phyloP scores from a whole-genome alignment of 1,140 invertebrate species.

The Trichonephila clavipes region DNA sequence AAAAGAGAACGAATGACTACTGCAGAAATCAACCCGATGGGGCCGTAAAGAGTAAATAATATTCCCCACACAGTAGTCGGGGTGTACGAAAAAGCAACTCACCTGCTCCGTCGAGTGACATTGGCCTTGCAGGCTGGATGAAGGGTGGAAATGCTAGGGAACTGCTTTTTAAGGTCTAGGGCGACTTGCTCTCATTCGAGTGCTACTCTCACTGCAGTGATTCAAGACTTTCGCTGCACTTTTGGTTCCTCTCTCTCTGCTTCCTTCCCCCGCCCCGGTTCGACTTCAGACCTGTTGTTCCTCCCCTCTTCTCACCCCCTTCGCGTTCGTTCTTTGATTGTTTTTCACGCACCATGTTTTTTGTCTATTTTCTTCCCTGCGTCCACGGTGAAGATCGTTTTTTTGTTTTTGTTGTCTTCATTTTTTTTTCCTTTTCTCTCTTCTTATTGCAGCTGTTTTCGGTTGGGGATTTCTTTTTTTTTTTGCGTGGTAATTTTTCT shows the following conservation, averaged over 20 bases:
- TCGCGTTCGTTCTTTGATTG: background rate
- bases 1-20: background rate
- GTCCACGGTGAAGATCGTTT: background rate
- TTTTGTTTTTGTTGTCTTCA: background rate
- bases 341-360: slow-evolving; percentile 3
- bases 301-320: background rate
- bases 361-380: background rate
- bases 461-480: too few relatives aligned
- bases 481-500: too few relatives aligned
- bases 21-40: background rate
- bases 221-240: background rate
- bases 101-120: background rate
- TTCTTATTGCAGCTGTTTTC: background rate
- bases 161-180: background rate
- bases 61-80: background rate
- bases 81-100: background rate
- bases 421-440: background rate
- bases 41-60: background rate
- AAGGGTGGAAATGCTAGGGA: background rate
- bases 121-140: slow-evolving; percentile 14
- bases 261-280: background rate
- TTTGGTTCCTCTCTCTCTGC: background rate
- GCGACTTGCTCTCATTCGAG: background rate
- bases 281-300: background rate
- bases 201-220: background rate